These are phyloP conservation scores for Betta splendens DNA, from an alignment of 2,797 vertebrate species.

Conservation along the genomic window DNA sequence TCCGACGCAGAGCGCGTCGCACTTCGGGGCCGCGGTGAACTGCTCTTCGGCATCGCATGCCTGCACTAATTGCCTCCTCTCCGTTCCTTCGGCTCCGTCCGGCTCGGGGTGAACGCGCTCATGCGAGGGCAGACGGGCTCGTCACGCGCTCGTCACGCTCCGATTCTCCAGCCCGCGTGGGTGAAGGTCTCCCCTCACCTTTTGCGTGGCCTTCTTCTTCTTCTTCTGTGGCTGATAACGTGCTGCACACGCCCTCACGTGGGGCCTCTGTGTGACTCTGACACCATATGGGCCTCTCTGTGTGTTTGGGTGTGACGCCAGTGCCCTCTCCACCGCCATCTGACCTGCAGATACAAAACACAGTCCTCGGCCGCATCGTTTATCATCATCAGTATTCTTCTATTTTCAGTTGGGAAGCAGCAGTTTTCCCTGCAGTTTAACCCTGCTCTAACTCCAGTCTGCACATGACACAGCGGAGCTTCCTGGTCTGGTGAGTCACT, in stretches of 20 bases:
- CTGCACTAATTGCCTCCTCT: constrained; percentile 45
- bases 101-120: constrained; percentile 27
- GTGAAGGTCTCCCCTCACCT: constrained; percentile 7
- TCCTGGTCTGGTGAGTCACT: constrained; percentile 3
- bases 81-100: constrained; percentile 27
- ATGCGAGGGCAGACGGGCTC: constrained; percentile 15
- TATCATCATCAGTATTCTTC: background rate
- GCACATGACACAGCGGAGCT: constrained; percentile 4
- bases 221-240: constrained; percentile 30
- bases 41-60: constrained; percentile 12
- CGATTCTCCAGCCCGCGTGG: background rate
- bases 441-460: constrained; percentile 23
- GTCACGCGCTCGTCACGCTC: constrained; percentile 12
- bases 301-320: constrained; percentile 54
- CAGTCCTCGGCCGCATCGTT: too few species aligned
- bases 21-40: constrained; percentile 60
- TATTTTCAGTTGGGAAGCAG: too few species aligned
- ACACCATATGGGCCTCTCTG: constrained; percentile 74
- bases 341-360: constrained; percentile 62
- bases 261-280: constrained; percentile 50
- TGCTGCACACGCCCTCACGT: constrained; percentile 28
- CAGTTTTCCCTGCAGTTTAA: too few species aligned
- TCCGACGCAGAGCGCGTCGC: constrained; percentile 22
- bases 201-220: background rate
- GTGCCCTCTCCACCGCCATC: constrained; percentile 41